A percentile compares a stretch with the other conserved stretches of the same genome.
phyloP scores from a whole-genome alignment of 64 coral and sea anemone species.

The Pachyseris speciosa region DNA sequence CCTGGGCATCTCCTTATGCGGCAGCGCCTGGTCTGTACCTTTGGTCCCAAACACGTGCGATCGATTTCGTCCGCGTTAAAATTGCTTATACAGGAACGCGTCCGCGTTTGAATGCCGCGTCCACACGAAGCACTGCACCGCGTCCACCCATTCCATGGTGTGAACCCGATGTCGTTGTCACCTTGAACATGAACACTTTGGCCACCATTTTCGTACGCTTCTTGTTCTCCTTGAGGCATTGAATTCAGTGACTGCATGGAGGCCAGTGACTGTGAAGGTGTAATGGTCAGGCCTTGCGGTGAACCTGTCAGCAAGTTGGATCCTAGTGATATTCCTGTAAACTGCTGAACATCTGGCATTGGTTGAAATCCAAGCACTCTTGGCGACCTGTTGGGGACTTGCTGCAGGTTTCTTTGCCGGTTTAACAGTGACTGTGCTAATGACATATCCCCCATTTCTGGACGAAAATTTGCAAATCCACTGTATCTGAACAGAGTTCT shows the following conservation, averaged over 20 bases:
- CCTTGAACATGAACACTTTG: not conserved
- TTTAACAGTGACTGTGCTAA: constrained; percentile 4
- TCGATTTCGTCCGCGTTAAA: not conserved
- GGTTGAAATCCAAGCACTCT: not conserved
- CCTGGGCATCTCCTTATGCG: not conserved
- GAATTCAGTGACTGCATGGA: too few species aligned
- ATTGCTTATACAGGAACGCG: not conserved
- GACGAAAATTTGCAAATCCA: not conserved
- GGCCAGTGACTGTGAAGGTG: too few species aligned
- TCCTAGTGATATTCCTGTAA: not conserved
- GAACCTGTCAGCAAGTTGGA: not conserved
- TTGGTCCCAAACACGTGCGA: not conserved
- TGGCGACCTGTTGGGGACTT: not conserved
- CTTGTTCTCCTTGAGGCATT: not conserved
- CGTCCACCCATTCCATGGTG: constrained; percentile 43
- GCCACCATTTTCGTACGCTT: constrained; percentile 2
- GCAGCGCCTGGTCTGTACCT: constrained; percentile 2
- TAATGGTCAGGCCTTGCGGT: not conserved
- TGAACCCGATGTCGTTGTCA: not conserved
- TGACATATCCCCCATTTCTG: not conserved
- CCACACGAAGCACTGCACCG: constrained; percentile 39
- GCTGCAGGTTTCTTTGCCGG: not conserved
- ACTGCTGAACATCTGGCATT: not conserved
- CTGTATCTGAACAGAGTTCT: not conserved
- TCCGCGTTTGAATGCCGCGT: constrained; percentile 1